Evolutionary conservation across 1,140 invertebrate genomes (phyloP), one percentile per base, ranked within the genome.

Genomic region (Aphelenchoides fujianensis): DNA sequence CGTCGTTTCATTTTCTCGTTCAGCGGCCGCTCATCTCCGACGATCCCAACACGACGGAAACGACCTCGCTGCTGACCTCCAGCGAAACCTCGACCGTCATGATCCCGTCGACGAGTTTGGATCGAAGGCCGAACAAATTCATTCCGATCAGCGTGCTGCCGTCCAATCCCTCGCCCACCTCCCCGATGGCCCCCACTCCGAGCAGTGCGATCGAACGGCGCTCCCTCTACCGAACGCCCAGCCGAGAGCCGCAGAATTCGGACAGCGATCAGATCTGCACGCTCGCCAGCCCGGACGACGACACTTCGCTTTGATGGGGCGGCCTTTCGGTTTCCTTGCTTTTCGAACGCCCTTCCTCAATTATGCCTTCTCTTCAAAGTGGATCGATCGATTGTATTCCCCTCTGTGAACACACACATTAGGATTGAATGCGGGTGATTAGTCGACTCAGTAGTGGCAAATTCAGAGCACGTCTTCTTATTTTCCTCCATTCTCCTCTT

Each of bases 101-200:
- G 41, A 59, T 59, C 34, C 55, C 55, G 34, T 59, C 55, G 27
- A 59, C 55, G 27, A 59, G 55, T 19, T 19, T 59, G 55, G 19
- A 59, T 19, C 5, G 34, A 7, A 27, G 55, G 23, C 55, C 55
- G 7, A 59, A 59, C 63, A 66, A 66, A 3, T 66, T 66, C 32
- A 66, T 66, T 12, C 63, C 63, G 27, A 12, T 66, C 12, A 66
- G 63, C 7, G 32, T 66, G 12, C 16, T 66, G 27, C 63, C 63
- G 32, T 36, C 32, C 12, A 37, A 66, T 2, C 63, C 36, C 19
- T 36, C 32, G 31, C 63, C 63, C 32, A 37, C 63, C 23, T 34
- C 32, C 0, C 53, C 63, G 32, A 19, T 5, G 27, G 7, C 5
- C 23, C 5, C 5, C 28, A 59, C 41, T 12, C 41, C 55, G 19